These are phyloP conservation scores for Cancer borealis DNA, from an alignment of 2,888 invertebrate genomes.

Conservation along the genomic window DNA sequence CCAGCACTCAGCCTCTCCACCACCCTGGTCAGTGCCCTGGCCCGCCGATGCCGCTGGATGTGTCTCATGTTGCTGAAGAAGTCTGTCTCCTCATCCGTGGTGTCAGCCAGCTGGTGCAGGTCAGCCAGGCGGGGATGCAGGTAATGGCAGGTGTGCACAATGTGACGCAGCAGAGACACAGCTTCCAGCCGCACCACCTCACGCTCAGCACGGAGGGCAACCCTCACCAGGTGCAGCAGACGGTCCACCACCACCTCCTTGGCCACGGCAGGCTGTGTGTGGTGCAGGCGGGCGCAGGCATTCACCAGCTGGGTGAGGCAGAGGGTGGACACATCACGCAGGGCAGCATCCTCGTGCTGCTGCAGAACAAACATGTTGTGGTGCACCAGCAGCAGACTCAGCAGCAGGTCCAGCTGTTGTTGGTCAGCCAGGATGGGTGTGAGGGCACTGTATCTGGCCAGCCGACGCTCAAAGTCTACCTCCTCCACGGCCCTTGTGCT, in stretches of 20 bases:
- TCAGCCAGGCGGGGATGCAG: constrained; percentile 59
- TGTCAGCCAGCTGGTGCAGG: constrained; percentile 65
- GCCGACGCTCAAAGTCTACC: constrained; percentile 67
- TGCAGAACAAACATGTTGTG: constrained; percentile 76
- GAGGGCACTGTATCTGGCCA: constrained; percentile 58
- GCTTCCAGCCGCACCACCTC: constrained; percentile 89
- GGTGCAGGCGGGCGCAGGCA: constrained; percentile 83
- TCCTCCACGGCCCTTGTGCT: constrained; percentile 67
- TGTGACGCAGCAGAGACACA: constrained; percentile 87
- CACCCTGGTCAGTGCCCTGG: constrained; percentile 85
- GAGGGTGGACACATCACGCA: constrained; percentile 88
- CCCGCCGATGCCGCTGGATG: constrained; percentile 91
- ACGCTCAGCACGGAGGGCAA: constrained; percentile 86
- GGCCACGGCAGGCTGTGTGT: constrained; percentile 83
- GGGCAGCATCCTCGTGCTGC: constrained; percentile 89
- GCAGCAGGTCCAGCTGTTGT: constrained; percentile 65
- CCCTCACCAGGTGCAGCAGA: constrained; percentile 86
- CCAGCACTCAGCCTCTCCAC: constrained; percentile 81
- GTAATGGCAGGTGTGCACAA: constrained; percentile 80
- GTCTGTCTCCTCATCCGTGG: constrained; percentile 89
- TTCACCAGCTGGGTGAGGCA: constrained; percentile 87
- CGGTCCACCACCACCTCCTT: constrained; percentile 87
- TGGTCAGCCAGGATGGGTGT: constrained; percentile 44
- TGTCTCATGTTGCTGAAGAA: constrained; percentile 97
- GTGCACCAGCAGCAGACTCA: constrained; percentile 69